Percentiles rank a stretch among this genome's conserved stretches.
phyloP scores from a whole-genome alignment of 2,113 vertebrate genomes.

The Halcyon senegalensis region DNA sequence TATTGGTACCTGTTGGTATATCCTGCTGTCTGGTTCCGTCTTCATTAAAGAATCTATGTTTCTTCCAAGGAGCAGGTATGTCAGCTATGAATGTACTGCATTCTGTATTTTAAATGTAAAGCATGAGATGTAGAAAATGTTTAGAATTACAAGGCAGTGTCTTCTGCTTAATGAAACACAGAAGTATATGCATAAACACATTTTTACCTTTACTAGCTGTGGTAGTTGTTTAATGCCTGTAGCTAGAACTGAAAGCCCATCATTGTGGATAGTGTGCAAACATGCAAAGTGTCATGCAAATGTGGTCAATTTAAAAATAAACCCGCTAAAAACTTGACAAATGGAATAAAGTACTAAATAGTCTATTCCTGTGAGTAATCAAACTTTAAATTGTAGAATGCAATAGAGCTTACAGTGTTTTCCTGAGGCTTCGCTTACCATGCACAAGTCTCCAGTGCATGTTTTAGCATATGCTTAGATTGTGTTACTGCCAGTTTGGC shows the following conservation, averaged over 20 bases:
- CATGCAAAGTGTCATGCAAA: background rate
- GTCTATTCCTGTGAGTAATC: background rate
- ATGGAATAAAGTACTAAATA: background rate
- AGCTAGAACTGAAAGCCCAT: background rate
- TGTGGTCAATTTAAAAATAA: background rate
- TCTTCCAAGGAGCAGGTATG: constrained; percentile 97
- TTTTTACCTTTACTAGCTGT: background rate
- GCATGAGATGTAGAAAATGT: background rate
- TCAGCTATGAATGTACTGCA: background rate
- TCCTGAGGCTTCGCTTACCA: background rate
- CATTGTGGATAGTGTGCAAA: background rate
- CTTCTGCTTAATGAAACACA: background rate
- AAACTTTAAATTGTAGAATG: background rate
- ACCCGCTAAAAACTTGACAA: background rate
- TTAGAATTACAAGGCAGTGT: background rate
- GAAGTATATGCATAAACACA: background rate
- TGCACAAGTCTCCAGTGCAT: background rate
- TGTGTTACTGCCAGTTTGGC: background rate
- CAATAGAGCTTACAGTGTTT: background rate
- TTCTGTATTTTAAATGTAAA: background rate
- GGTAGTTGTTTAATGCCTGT: background rate
- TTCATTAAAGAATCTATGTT: constrained; percentile 99
- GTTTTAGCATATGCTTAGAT: background rate
- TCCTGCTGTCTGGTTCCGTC: constrained; percentile 96
- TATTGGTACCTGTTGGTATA: constrained; percentile 98